Base-by-base conservation (phyloP, 2,888 invertebrate species). In the Stomorhina lunata region DNA sequence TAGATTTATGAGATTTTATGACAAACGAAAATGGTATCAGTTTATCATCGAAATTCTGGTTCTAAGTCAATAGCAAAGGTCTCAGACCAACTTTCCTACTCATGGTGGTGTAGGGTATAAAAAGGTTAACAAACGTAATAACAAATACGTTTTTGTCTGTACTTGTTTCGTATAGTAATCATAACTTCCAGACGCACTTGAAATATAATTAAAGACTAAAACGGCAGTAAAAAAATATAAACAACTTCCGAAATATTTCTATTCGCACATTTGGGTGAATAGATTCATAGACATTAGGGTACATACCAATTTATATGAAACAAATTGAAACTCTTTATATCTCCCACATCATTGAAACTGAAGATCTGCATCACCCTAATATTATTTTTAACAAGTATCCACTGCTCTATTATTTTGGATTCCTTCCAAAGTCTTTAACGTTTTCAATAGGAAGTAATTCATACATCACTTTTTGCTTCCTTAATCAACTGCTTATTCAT, bases 181-280 rank as follows among this genome's bases (percentile, higher is more conserved):
- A 72, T 77, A 72, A 81, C 37, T 77, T 59, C 59, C 81, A 81
- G 81, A 81, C 75, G 65, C 59, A 76, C 76, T 81, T 81, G 63
- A 75, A 63, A 37, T 1, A 32, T 63, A 75, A 34, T 45, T 43
- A 45, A 43, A 61, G 37, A 20, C 37, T 20, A 20, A 59, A 20
- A 17, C 65, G 1, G 10, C 45, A n/a, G 10, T 10, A 50, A 34
- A 15, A 25, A 69, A 55, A 15, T 7, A 25, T 27, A 40, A 68
- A 12, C 17, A 34, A 63, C 53, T 34, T 1, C 17, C 53, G 9
- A 53, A 78, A 43, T 29, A 25, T 43, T 22, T 40, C 20, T 40
- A 15, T 10, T 22, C 9, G 27, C 17, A 59, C 29, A 48, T 48
- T 43, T 43, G n/a, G 45, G 10, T 6, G 7, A 15, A 6, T 43